phyloP scores from a whole-genome alignment of 2,888 invertebrate species.

The Sinopyrophorus schimmeli region DNA sequence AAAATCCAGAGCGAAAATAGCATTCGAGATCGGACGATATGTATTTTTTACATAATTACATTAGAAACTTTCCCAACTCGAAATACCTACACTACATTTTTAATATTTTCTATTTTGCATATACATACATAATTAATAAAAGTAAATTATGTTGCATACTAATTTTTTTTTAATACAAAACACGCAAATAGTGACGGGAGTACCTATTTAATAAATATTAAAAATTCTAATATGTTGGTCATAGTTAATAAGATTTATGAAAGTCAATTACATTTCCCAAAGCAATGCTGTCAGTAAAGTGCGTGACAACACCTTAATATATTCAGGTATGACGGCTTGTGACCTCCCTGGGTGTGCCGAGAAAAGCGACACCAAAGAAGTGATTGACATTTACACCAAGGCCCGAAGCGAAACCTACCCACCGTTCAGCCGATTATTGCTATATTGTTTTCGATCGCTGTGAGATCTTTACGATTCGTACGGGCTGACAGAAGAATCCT shows the following conservation, averaged over 20 bases:
- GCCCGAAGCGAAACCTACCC: conserved; percentile 34
- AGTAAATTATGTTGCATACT: too few species aligned
- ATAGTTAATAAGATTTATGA: conserved; percentile 44
- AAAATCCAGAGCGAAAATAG: too few species aligned
- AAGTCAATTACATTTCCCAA: conserved; percentile 40
- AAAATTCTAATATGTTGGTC: conserved; percentile 39
- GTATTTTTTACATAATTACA: too few species aligned
- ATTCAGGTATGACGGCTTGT: conserved; percentile 33
- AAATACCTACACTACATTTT: too few species aligned
- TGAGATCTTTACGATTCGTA: conserved; percentile 17
- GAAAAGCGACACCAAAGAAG: conserved; percentile 40
- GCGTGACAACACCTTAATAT: conserved; percentile 32
- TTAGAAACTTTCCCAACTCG: too few species aligned
- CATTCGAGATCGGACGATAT: too few species aligned
- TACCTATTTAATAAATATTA: conserved; percentile 29
- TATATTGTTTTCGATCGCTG: conserved; percentile 29
- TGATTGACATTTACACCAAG: conserved; percentile 45
- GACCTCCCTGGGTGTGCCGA: conserved; percentile 45
- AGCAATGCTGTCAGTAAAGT: conserved; percentile 28
- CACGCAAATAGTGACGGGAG: conserved; percentile 24
- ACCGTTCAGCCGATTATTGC: conserved; percentile 34
- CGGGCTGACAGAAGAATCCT: conserved; percentile 8
- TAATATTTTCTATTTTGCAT: too few species aligned
- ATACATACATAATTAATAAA: too few species aligned
- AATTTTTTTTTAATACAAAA: too few species aligned